Evolutionary conservation across 2,888 invertebrate species (phyloP).

Genomic region (Suillia variegata): DNA sequence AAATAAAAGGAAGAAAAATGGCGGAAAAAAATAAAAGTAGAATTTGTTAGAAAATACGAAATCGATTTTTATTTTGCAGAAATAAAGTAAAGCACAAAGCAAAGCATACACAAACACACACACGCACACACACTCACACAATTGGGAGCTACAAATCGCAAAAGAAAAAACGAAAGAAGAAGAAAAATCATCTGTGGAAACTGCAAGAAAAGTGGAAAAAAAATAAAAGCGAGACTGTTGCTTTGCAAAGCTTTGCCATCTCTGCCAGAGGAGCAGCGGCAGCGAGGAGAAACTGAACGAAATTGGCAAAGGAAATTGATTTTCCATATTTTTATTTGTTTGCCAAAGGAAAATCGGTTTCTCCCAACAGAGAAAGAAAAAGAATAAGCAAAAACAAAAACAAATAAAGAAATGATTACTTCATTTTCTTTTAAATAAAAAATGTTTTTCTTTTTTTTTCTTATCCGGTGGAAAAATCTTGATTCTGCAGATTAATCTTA

Average conservation of each 20-base stretch:
- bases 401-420: too few species aligned
- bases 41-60: conserved; percentile 36
- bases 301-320: neutral
- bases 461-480: too few species aligned
- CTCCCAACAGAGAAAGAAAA: neutral
- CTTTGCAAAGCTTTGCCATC: neutral
- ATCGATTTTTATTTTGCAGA: conserved; percentile 39
- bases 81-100: neutral
- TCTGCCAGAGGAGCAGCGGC: too few species aligned
- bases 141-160: conserved; percentile 2
- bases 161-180: conserved; percentile 4
- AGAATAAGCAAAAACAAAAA: neutral
- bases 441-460: too few species aligned
- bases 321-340: too few species aligned
- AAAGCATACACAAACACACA: neutral
- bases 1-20: conserved; percentile 29
- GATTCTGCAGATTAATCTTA: too few species aligned
- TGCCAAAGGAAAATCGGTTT: too few species aligned
- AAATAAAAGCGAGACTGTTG: neutral
- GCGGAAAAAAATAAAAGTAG: neutral
- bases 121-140: too few species aligned
- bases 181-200: too few species aligned
- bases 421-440: too few species aligned
- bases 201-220: neutral
- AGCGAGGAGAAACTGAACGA: neutral